Base-by-base conservation (phyloP, 1,140 invertebrate species). In the Mamestra configurata region DNA sequence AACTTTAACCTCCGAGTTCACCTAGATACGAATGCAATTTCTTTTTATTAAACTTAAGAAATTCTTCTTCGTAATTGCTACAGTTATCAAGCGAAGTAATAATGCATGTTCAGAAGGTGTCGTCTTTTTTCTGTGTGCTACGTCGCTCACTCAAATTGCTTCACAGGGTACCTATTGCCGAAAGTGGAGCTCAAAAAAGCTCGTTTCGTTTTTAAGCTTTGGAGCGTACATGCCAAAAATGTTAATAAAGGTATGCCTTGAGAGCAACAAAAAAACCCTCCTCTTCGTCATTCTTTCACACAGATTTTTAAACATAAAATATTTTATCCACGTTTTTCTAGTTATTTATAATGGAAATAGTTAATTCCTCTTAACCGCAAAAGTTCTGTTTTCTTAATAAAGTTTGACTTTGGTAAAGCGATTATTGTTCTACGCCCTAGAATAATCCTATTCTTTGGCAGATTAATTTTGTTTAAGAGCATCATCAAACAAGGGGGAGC, bases 21-120 rank as follows among this genome's bases (percentile, higher is more conserved):
- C 59, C 31, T 40, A 64, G 59, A 64, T 40, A 40, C 61, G 18
- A 66, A 40, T 20, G 61, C 61, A 66, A 66, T 66, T 66, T 43
- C 61, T 20, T 66, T 66, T 66, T 4, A 64, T 66, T 40, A 40
- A 66, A 40, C 35, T 22, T 11, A 7, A 43, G 35, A 15, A 20
- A 22, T 40, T 66, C 24, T 66, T 66, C 35, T 40, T 40, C 7
- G 18, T 11, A 40, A 66, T 40, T 66, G 61, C 35, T 11, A 40
- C 27, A 40, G 61, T 35, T 66, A 66, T 66, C 35, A 40, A 66
- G 35, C 4, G 35, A 13, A 10, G 35, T 66, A 66, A 40, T 40
- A 20, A 37, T 64, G 31, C 20, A 20, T 37, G 59, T 66, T 13
- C 24, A 59, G 13, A 59, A 24, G 22, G 15, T 27, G 13, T 22